phyloP scores from a whole-genome alignment of 2,113 vertebrate genomes.

The Fregata magnificens region DNA sequence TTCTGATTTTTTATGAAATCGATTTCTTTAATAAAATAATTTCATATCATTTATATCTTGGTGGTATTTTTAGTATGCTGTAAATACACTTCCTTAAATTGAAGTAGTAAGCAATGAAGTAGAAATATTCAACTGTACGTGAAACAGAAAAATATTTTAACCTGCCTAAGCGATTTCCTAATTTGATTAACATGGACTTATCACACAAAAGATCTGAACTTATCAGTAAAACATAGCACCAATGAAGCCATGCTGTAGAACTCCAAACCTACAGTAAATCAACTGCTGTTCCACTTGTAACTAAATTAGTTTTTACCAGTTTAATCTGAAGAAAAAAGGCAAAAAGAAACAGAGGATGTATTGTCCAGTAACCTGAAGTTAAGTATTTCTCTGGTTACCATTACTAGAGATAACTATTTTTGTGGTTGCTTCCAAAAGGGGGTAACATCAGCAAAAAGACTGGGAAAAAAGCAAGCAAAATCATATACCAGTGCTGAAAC shows the following conservation, averaged over 20 bases:
- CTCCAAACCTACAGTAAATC: background rate
- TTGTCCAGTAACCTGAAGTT: background rate
- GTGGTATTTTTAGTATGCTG: constrained; percentile 59
- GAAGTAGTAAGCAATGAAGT: constrained; percentile 38
- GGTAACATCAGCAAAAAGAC: background rate
- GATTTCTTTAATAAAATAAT: constrained; percentile 76
- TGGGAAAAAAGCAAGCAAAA: background rate
- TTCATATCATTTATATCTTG: constrained; percentile 58
- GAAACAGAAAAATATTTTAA: background rate
- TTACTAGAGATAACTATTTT: background rate
- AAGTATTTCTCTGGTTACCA: background rate
- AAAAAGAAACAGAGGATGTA: background rate
- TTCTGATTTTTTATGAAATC: constrained; percentile 73
- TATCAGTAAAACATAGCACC: background rate
- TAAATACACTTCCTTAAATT: constrained; percentile 68
- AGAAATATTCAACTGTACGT: background rate
- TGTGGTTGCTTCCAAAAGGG: background rate
- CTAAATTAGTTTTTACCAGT: background rate
- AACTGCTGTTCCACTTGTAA: background rate
- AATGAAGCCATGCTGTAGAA: fast-evolving
- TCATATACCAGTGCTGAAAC: background rate
- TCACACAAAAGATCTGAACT: background rate
- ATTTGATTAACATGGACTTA: background rate
- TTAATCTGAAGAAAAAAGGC: background rate
- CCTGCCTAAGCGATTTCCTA: background rate